phyloP scores from a whole-genome alignment of 2,113 vertebrate genomes.

The Haemorhous mexicanus region DNA sequence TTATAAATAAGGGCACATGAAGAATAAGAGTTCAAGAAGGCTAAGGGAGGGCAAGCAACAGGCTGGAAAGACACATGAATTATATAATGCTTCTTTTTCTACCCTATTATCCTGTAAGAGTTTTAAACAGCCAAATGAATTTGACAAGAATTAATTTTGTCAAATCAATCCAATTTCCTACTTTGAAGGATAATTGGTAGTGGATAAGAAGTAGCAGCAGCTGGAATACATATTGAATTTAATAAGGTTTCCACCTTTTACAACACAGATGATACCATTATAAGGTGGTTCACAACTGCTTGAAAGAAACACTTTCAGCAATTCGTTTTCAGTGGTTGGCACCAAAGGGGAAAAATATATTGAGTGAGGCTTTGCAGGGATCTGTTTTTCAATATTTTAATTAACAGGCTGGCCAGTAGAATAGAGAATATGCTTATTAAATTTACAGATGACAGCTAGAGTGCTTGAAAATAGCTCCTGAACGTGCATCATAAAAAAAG shows the following conservation, averaged over 20 bases:
- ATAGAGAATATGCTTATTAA: background rate
- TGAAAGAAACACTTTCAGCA: background rate
- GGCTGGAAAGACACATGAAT: background rate
- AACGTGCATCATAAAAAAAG: background rate
- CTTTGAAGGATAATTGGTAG: background rate
- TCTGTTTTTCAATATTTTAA: constrained; percentile 34
- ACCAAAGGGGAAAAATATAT: background rate
- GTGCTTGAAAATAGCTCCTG: background rate
- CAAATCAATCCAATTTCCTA: constrained; percentile 21
- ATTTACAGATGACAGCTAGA: background rate
- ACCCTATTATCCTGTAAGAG: background rate
- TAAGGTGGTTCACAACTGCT: background rate
- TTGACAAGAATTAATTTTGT: constrained; percentile 32
- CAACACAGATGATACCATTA: background rate
- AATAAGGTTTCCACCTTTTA: background rate
- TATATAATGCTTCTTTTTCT: background rate
- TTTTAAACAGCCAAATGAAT: constrained; percentile 19
- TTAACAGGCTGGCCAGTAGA: background rate
- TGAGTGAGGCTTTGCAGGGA: background rate
- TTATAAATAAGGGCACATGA: background rate
- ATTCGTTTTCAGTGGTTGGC: background rate
- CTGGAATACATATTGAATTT: background rate
- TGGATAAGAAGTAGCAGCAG: constrained; percentile 10
- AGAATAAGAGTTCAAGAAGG: background rate
- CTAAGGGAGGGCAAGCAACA: background rate